Conservation (phyloP, 2,888 invertebrate species). For the Drosophila percnosoma region DNA sequence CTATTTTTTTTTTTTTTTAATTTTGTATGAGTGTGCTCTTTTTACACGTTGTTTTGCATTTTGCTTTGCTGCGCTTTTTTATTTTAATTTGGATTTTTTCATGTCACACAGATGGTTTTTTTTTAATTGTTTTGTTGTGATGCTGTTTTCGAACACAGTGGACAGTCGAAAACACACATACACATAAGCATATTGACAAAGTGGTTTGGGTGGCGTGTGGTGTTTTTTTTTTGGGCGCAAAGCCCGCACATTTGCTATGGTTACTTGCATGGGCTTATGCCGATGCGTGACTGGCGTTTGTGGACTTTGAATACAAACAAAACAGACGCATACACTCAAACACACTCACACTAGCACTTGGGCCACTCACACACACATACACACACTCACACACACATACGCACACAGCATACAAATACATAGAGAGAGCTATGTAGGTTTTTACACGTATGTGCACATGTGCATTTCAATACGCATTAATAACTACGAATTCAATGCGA, state of each 20-base stretch:
- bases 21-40: slow-evolving; percentile 3
- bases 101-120: slow-evolving; percentile 56
- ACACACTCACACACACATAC: background rate
- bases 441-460: slow-evolving; percentile 33
- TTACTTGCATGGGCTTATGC: slow-evolving; percentile 71
- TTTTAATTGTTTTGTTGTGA: slow-evolving; percentile 68
- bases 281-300: slow-evolving; percentile 79
- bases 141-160: slow-evolving; percentile 51
- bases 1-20: slow-evolving; percentile 4
- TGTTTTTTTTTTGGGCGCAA: slow-evolving; percentile 36
- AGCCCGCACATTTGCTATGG: slow-evolving; percentile 61
- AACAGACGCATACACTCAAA: slow-evolving; percentile 49
- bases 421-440: slow-evolving; percentile 28
- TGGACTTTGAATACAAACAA: slow-evolving; percentile 73
- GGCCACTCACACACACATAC: slow-evolving; percentile 26
- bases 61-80: slow-evolving; percentile 46
- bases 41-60: slow-evolving; percentile 40
- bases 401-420: slow-evolving; percentile 17
- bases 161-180: slow-evolving; percentile 36
- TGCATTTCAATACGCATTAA: slow-evolving; percentile 79
- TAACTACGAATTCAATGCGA: slow-evolving; percentile 79
- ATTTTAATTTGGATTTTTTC: slow-evolving; percentile 42
- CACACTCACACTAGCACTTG: slow-evolving; percentile 28
- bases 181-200: slow-evolving; percentile 28
- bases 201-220: slow-evolving; percentile 17